Evolutionary conservation across 2,797 vertebrate species (phyloP), one percentile per base, ranked within the genome.

Genomic region (Catamblyrhynchus diadema): DNA sequence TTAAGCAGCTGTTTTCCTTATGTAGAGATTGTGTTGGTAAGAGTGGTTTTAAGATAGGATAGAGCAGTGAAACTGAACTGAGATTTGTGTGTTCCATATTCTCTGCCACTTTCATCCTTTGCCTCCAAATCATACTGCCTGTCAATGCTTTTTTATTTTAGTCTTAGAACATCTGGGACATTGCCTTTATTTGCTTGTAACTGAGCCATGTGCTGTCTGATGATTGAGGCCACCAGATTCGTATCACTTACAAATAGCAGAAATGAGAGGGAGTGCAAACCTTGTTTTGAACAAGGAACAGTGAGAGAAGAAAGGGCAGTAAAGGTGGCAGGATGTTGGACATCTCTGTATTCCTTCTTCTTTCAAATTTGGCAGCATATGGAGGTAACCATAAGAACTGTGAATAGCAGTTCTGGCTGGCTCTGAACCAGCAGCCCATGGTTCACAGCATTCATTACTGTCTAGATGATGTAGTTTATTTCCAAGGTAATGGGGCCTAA

Each of bases 1-100:
- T 72, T 56, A 81, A 71, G n/a, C 30, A 73, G 20, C 33, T 41
- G 4, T 33, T 25, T 91, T 80, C 15, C 14, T 44, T 66, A 7
- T 27, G 21, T 44, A 79, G 59, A 23, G 5, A 9, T 8, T 51
- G 9, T 53, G 3, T 81, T 81, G 33, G 32, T 66, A 42, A 70
- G 85, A 24, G 21, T 77, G 42, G 2, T 65, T 72, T 80, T 78
- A 70, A 64, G 71, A 56, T 17, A 77, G 27, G 32, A 41, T 42
- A 30, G 37, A 28, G 14, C 30, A 33, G 13, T 54, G 51, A 73
- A 73, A 39, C 56, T 50, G 32, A 59, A 24, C 12, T 39, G 42
- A 4, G 20, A 42, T 6, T 77, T 66, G 23, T 8, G 3, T 77
- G 18, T 20, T 44, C 28, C 0, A 0, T 45, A 9, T 85, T 82